Base-by-base conservation (phyloP, 2,888 invertebrate species). In the Clanis bilineata region DNA sequence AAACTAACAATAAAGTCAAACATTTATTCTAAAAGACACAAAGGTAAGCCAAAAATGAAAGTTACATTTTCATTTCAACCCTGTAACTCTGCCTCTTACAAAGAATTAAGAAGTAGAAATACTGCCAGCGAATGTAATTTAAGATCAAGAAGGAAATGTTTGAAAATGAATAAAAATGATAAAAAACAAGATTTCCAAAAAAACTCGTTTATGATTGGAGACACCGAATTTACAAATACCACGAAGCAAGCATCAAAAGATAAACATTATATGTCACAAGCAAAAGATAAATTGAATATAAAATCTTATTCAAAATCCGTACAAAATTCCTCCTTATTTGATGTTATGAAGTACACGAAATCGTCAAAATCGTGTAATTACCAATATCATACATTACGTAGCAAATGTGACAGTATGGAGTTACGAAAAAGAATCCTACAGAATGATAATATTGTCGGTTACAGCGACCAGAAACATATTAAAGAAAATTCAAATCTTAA, bases 31-130 rank as follows among this genome's bases (percentile, higher is more conserved):
- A 25, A 58, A 12, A 7, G 36, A 15, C 9, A 36, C 22, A 45
- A 32, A 22, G 15, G 21, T 4, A 28, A 18, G 32, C 51, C 51
- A 18, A 51, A 51, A 32, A 51, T 51, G 28, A 51, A 51, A 32
- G 51, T 51, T 3, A 51, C 28, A 18, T 51, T 51, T 32, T 51
- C 32, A 32, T 51, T 51, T 10, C 18, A 51, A 51, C 28, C 51
- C 2, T 51, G 32, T 51, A 51, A 51, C 3, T 3, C 51, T 9
- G 1, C 28, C 3, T 15, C 3, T 18, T 32, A 28, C 7, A 32
- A 51, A 4, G 32, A 32, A 51, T 51, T 9, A 18, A 15, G 28
- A 7, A 15, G 18, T 32, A 51, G 51, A 18, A 32, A 32, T 32
- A 32, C 51, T 15, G 28, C 51, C 9, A 51, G 51, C 18, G 51